phyloP scores from a whole-genome alignment of 2,888 invertebrate species.

The Macrosoma leucophasiata region DNA sequence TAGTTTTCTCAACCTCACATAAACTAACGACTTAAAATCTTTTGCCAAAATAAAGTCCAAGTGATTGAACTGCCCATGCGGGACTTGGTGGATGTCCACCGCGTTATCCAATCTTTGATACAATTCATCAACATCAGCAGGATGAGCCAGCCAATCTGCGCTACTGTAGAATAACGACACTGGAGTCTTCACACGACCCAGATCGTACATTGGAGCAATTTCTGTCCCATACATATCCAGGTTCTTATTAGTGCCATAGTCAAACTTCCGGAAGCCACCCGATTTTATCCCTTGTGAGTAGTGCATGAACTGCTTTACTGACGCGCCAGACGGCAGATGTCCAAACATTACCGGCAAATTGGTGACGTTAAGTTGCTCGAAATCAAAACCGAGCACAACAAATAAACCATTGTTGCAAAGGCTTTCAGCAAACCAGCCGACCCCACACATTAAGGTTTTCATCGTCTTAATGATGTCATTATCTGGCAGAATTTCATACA shows the following conservation, averaged over 20 bases:
- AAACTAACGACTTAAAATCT: constrained; percentile 42
- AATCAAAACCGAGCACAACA: constrained; percentile 74
- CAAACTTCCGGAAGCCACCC: constrained; percentile 44
- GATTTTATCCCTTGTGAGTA: constrained; percentile 65
- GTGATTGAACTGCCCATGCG: constrained; percentile 61
- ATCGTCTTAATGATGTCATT: constrained; percentile 58
- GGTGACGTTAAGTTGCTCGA: constrained; percentile 72
- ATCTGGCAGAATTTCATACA: constrained; percentile 80
- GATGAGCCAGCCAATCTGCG: constrained; percentile 79
- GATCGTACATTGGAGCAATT: constrained; percentile 43
- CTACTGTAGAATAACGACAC: constrained; percentile 53
- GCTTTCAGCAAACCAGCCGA: constrained; percentile 52
- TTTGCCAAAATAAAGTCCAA: constrained; percentile 53
- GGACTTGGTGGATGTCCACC: constrained; percentile 72
- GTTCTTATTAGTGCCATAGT: constrained; percentile 45
- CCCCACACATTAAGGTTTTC: constrained; percentile 58
- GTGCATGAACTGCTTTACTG: constrained; percentile 69
- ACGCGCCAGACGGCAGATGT: constrained; percentile 73
- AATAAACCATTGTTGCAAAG: constrained; percentile 78
- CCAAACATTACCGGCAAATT: constrained; percentile 72
- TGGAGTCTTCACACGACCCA: constrained; percentile 42
- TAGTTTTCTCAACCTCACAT: constrained; percentile 32
- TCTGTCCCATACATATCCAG: constrained; percentile 37
- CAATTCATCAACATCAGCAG: constrained; percentile 72
- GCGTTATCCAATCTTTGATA: constrained; percentile 68